phyloP scores from a whole-genome alignment of 2,113 vertebrate genomes.

The Festucalex cinctus region DNA sequence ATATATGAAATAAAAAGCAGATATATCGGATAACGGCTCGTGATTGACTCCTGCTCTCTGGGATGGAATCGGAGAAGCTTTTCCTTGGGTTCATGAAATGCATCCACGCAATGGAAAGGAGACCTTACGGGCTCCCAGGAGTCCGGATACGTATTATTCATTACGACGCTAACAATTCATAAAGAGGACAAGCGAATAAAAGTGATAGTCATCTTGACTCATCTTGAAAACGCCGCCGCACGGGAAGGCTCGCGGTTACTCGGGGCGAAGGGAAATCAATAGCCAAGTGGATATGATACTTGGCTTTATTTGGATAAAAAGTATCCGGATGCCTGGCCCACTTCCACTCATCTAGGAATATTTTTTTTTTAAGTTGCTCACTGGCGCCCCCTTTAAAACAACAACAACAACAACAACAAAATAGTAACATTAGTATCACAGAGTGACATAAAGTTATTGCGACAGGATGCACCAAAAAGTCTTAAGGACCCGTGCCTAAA shows the following conservation, averaged over 20 bases:
- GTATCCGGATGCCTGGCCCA: not conserved
- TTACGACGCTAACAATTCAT: conserved; percentile 25
- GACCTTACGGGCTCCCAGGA: conserved; percentile 20
- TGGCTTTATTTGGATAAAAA: not conserved
- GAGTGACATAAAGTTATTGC: too few relatives aligned
- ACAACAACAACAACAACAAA: too few relatives aligned
- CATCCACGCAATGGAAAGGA: conserved; percentile 32
- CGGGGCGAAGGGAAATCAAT: not conserved
- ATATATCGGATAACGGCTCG: conserved; percentile 16
- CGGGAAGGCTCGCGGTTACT: not conserved
- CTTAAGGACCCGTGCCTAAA: too few relatives aligned
- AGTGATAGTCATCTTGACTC: not conserved
- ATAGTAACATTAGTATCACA: too few relatives aligned
- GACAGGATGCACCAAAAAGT: too few relatives aligned
- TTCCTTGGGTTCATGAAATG: conserved; percentile 60
- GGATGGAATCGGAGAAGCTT: conserved; percentile 56
- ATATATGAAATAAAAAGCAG: conserved; percentile 16
- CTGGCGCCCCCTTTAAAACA: not conserved
- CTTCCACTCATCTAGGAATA: not conserved
- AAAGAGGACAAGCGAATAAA: conserved; percentile 5
- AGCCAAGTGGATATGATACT: not conserved
- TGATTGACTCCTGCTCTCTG: conserved; percentile 41
- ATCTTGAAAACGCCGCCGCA: not conserved
- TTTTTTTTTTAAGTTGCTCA: not conserved
- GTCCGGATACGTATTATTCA: conserved; percentile 37